Percentiles rank a stretch among this genome's conserved stretches.
phyloP scores from a whole-genome alignment of 2,797 vertebrate species.

The Arrhamphus sclerolepis region DNA sequence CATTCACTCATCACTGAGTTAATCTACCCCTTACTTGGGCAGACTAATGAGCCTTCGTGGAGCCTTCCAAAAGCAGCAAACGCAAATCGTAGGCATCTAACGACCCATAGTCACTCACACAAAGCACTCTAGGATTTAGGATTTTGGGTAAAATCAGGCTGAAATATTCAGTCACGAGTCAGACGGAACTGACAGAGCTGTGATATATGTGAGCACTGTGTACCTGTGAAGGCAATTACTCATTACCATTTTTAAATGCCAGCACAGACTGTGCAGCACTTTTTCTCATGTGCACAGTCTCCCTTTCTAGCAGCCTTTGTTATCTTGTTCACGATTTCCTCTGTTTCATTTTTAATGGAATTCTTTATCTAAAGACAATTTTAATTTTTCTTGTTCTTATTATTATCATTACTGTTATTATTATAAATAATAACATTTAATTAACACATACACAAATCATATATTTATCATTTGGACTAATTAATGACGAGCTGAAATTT shows the following conservation, averaged over 20 bases:
- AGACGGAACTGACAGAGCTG: conserved; percentile 54
- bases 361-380: conserved; percentile 2
- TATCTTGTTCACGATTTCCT: conserved; percentile 21
- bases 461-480: too few species aligned
- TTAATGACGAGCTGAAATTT: too few species aligned
- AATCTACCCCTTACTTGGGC: conserved; percentile 31
- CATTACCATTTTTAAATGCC: conserved; percentile 69
- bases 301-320: conserved; percentile 31
- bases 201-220: conserved; percentile 68
- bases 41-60: conserved; percentile 37
- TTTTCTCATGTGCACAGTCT: conserved; percentile 22
- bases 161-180: conserved; percentile 56
- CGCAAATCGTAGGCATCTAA: conserved; percentile 20
- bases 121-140: conserved; percentile 28
- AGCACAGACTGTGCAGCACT: conserved; percentile 41
- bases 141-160: conserved; percentile 43
- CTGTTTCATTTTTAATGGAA: conserved; percentile 13
- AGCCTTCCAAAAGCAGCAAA: conserved; percentile 27
- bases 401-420: background rate
- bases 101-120: conserved; percentile 5
- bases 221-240: conserved; percentile 76
- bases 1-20: conserved; percentile 39
- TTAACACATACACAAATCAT: too few species aligned
- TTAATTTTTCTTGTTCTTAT: background rate
- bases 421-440: too few species aligned